Percentiles rank a stretch among this genome's conserved stretches.
Evolutionary conservation across 2,113 vertebrate genomes (phyloP).

Genomic region (Petroica traversi): DNA sequence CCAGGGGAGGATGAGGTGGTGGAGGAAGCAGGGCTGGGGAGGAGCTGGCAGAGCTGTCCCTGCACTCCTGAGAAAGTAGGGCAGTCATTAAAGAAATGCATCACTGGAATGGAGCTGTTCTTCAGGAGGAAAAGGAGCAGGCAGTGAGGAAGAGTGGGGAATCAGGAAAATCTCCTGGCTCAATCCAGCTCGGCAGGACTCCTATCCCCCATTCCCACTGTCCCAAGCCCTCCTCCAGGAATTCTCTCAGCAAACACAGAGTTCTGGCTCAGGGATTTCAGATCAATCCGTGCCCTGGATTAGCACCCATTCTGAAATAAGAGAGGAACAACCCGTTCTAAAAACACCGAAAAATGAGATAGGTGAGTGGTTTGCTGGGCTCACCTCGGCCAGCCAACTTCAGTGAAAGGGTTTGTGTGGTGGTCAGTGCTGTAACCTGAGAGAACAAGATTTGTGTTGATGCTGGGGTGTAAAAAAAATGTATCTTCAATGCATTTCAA

Average conservation of each 20-base stretch:
- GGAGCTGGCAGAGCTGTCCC: not conserved
- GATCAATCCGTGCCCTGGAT: not conserved
- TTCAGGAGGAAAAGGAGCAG: not conserved
- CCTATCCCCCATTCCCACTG: slow-evolving; percentile 36
- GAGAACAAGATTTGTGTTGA: not conserved
- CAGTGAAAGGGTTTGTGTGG: not conserved
- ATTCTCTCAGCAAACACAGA: slow-evolving; percentile 35
- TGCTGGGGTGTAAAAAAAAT: not conserved
- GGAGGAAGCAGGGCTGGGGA: not conserved
- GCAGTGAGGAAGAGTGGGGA: not conserved
- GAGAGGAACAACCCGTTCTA: not conserved
- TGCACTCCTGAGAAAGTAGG: not conserved
- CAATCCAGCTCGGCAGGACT: not conserved
- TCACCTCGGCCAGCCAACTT: not conserved
- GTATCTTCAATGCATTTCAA: not conserved
- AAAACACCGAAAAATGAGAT: not conserved
- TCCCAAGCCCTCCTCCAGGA: slow-evolving; percentile 71
- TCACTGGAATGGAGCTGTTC: accelerated
- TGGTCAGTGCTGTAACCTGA: too few species aligned
- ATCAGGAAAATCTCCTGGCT: not conserved
- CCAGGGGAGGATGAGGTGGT: not conserved
- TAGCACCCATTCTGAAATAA: slow-evolving; percentile 70
- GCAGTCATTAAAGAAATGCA: not conserved
- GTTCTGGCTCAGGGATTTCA: not conserved
- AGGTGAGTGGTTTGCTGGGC: not conserved